A percentile compares a stretch with the other conserved stretches of the same genome.
These are phyloP conservation scores for Priocnemis perturbator DNA, from an alignment of 2,888 invertebrate species.

Conservation along the genomic window DNA sequence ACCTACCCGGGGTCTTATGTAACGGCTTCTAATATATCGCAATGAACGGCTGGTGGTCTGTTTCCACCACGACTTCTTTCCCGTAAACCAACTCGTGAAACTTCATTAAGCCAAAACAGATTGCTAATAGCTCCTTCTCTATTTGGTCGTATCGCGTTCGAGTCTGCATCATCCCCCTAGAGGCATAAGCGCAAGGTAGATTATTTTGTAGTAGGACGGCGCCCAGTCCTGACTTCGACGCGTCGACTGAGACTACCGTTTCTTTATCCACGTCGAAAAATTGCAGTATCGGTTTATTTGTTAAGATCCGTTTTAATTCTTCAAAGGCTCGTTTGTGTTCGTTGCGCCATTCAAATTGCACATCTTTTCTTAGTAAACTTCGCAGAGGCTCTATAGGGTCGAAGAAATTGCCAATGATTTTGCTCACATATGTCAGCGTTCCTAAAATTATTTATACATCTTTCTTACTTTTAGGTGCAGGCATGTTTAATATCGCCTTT, in stretches of 20 bases:
- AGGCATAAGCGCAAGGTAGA: not conserved
- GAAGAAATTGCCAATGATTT: too few relatives aligned
- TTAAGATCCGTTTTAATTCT: not conserved
- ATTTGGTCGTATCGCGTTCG: not conserved
- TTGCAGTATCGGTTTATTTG: not conserved
- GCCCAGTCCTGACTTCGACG: not conserved
- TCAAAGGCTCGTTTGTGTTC: not conserved
- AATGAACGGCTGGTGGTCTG: not conserved
- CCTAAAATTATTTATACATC: too few relatives aligned
- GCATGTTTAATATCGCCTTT: too few relatives aligned
- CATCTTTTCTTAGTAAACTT: not conserved
- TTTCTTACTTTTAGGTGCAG: too few relatives aligned
- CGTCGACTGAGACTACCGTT: not conserved
- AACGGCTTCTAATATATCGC: not conserved
- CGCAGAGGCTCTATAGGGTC: too few relatives aligned
- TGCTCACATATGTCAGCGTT: too few relatives aligned
- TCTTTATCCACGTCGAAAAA: not conserved
- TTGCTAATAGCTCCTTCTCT: conserved; percentile 6
- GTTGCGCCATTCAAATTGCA: too few relatives aligned
- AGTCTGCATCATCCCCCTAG: not conserved
- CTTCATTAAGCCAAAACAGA: not conserved
- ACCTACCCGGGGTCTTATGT: not conserved
- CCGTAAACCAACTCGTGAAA: conserved; percentile 1
- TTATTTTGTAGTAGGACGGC: not conserved
- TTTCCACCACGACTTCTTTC: not conserved